Base-by-base conservation (phyloP, 1,140 invertebrate species). In the Sesamia nonagrioides region DNA sequence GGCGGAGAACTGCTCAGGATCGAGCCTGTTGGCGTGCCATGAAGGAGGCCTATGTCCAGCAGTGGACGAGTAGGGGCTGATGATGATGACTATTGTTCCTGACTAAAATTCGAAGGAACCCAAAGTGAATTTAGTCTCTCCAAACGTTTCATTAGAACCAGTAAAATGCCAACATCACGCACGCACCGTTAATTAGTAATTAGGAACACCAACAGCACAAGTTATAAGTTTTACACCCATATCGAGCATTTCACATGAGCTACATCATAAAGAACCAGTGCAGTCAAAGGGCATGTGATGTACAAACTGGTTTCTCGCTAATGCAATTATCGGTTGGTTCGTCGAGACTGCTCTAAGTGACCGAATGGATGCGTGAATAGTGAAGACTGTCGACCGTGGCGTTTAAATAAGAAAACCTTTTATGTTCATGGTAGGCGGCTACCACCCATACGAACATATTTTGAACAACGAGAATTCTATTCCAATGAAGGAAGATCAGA, bases 281-380 rank as follows among this genome's bases (percentile, higher is more conserved):
- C 84, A 85, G 80, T 82, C 84, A 83, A 81, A 84, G 81, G 81
- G 84, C 82, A 81, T 68, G 71, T 73, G 71, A 79, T 79, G 80
- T 52, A 82, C 56, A 76, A 83, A 84, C 83, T 77, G 81, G 85
- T 88, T 86, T 68, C 60, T 9, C 45, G 81, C 84, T 88, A 88
- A 87, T 84, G 79, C 79, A 88, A 84, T 88, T 88, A 88, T 87
- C 84, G 82, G 27, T 17, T 83, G 52, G 42, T 69, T 45, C 79
- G 81, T 75, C 78, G 54, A 76, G 60, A 60, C 45, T 2, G 82
- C 68, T 80, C 82, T 87, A 82, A 84, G 82, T 84, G 81, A 84
- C 75, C 69, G 72, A 76, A 77, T 42, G 54, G 60, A 63, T 79
- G 73, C 71, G 37, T 72, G 60, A 63, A 61, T 27, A 72, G 73